Conservation (phyloP, 1,140 invertebrate genomes). For the Drosophila eugracilis region DNA sequence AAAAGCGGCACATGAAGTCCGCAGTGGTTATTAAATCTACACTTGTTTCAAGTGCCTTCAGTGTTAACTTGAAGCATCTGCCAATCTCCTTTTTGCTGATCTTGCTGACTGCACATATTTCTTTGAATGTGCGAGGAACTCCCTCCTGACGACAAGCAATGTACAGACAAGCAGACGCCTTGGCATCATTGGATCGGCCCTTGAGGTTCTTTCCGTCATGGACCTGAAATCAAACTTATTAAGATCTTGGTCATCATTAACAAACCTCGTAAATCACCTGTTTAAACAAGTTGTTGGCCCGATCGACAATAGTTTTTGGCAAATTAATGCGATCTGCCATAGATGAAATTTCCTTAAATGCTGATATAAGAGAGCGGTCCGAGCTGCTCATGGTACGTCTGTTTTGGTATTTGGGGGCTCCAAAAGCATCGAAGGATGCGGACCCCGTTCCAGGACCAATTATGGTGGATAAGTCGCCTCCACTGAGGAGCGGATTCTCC, state of each 20-base stretch:
- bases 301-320: constrained; percentile 96
- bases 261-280: constrained; percentile 87
- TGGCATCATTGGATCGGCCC: constrained; percentile 98
- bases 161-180: constrained; percentile 99
- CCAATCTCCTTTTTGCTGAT: constrained; percentile 99
- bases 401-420: constrained; percentile 96
- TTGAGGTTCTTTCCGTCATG: constrained; percentile 98
- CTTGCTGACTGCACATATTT: constrained; percentile 99
- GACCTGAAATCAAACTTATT: constrained; percentile 86
- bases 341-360: constrained; percentile 97
- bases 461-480: constrained; percentile 98
- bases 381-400: constrained; percentile 96
- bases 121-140: constrained; percentile 99
- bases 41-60: constrained; percentile 96
- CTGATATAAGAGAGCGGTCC: constrained; percentile 97
- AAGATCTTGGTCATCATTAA: not conserved
- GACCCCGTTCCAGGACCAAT: constrained; percentile 96
- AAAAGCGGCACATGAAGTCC: constrained; percentile 98
- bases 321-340: constrained; percentile 99
- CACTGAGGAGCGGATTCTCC: constrained; percentile 97
- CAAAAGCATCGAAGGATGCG: constrained; percentile 92
- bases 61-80: constrained; percentile 96
- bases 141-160: constrained; percentile 99
- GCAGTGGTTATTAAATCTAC: constrained; percentile 99
- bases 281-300: constrained; percentile 98